Base-by-base conservation (phyloP, 2,113 vertebrate species). In the Mustela nigripes region DNA sequence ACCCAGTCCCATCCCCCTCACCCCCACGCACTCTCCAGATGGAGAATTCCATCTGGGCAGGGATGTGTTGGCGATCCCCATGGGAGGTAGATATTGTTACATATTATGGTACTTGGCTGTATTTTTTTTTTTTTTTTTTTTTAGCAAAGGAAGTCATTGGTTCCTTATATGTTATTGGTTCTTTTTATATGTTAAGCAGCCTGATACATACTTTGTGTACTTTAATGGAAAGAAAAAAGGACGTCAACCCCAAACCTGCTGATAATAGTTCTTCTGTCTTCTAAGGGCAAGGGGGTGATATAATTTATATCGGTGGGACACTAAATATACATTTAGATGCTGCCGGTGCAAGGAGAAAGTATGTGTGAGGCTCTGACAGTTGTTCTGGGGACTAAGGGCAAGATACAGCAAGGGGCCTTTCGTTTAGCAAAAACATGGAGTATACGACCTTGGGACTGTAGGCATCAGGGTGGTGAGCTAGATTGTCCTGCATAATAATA, bases 21-120 rank as follows among this genome's bases (percentile, higher is more conserved):
- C 3, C 12, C 11, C 11, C 4, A 16, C 5, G 42, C 1, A 58
- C 0, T 19, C 36, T 45, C 9, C 36, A 26, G 7, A 22, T 18
- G 11, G 26, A 79, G 53, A 69, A n/a, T 42, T 74, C 62, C 65
- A 84, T 7, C 31, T 10, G 73, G 42, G 26, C 19, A 69, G 81
- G 2, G 24, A 2, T 78, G 36, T 67, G 36, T 39, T 79, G 45
- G 85, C 39, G 91, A 36, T n/a, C 7, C 1, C 80, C 1, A 33
- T 15, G 11, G 22, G 39, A 5, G 21, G 42, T 36, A 45, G 22
- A 53, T 45, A 79, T 65, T n/a, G 15, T 31, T 84, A n/a, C 2
- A 31, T 15, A 22, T 39, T 48, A 69, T 50, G 21, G 8, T 74
- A 3, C 63, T 78, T 48, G 22, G 85, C 45, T 71, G 9, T 71